Evolutionary conservation across 2,888 invertebrate species (phyloP), one percentile per base, ranked within the genome.

Genomic region (Timema podura): DNA sequence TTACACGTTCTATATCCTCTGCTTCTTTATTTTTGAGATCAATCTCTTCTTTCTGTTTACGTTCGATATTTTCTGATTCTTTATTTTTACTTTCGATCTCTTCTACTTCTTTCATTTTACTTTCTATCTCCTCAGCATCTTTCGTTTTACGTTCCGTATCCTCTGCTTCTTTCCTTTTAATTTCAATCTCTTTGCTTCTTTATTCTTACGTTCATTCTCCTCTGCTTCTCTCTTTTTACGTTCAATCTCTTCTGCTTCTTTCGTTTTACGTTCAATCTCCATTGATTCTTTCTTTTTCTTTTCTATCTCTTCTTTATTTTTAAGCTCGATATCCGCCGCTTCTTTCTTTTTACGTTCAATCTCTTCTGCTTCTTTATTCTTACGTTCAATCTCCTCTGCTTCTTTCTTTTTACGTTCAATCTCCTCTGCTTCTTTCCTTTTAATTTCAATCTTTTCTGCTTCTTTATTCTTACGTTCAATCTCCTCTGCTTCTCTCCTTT

Each of bases 131-230:
- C 54, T 65, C 67, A 30, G 30, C 59, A 15, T 68, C 72, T 47
- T 64, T 57, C 10, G 30, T 66, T 30, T 47, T 44, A 9, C 13
- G 30, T 11, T 67, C 54, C 6, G 73, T 65, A n/a, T 68, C 70
- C 16, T 64, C 67, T 71, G 70, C 68, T 54, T 75, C 71, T 51
- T 72, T 68, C 44, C 71, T 67, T 64, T 72, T 68, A 66, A 70
- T 72, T 67, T 73, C 72, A 67, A 74, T 70, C 45, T 73, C 69
- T 51, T 51, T 15, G 47, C 15, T 66, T 64, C 49, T 49, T 68
- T 61, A 47, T 15, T 47, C 13, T 68, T 46, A 11, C 10, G 16
- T 68, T 68, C 68, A 54, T 69, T 57, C 64, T 65, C 48, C n/a
- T 67, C 54, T 15, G 13, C 13, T 59, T 46, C 46, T 46, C 8